Evolutionary conservation across 2,797 vertebrate genomes (phyloP), one percentile per base, ranked within the genome.

Genomic region (Microcaecilia unicolor): DNA sequence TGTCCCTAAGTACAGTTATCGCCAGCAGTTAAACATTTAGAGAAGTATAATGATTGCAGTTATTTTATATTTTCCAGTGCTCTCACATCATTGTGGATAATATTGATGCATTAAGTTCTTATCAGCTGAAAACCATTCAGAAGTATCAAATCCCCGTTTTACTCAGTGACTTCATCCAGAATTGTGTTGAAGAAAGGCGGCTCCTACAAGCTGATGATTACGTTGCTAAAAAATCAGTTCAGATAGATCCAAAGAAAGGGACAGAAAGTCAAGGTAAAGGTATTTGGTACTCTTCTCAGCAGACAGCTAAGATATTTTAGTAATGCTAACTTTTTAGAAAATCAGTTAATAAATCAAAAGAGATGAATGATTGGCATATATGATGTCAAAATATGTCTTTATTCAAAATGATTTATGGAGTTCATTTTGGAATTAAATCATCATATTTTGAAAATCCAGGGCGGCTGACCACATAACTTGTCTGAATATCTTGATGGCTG

Each of bases 31-130:
- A n/a, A n/a, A n/a, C n/a, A n/a, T n/a, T n/a, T n/a, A n/a, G n/a
- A n/a, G n/a, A n/a, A n/a, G n/a, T n/a, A 29, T 26, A 22, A 18
- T 11, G 13, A 41, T 32, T n/a, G 9, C 4, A 21, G 19, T 25
- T 22, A 17, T 28, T 37, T 5, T 43, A 41, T 65, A 26, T 26
- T 50, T 39, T 49, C 61, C 67, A 93, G 91, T 91, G 81, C 54
- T 87, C 87, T 18, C 74, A 90, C 44, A 28, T 88, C 7, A 75
- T 92, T 49, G 58, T 74, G 37, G 74, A 47, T 16, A 64, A 51
- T 15, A 51, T 67, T 45, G 56, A 70, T 34, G 18, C 18, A 9
- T 64, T 95, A 38, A 89, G 78, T 60, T 28, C 56, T 44, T 67
- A 18, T 35, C 62, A 85, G 22, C 61, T 74, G 41, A 78, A 70